Conservation (phyloP, 2,888 invertebrate genomes). For the Cheilosia vulpina region DNA sequence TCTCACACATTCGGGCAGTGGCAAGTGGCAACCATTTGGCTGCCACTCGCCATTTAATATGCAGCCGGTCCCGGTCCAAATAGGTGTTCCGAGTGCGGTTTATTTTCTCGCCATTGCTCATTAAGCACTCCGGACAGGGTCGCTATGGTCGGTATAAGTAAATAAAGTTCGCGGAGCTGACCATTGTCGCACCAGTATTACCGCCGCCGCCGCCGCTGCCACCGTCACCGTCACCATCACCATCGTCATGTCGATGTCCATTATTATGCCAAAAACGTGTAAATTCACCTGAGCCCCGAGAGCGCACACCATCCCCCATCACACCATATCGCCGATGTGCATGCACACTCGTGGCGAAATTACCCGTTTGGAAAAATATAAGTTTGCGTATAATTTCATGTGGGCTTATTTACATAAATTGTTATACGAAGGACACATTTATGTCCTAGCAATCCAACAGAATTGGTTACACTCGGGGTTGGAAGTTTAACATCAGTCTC, state of each 20-base stretch:
- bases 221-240: conserved; percentile 10
- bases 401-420: conserved; percentile 73
- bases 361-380: conserved; percentile 71
- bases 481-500: conserved; percentile 11
- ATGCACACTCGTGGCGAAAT: conserved; percentile 34
- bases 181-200: conserved; percentile 68
- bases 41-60: conserved; percentile 54
- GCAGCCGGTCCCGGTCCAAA: conserved; percentile 69
- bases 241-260: conserved; percentile 70
- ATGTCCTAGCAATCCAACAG: conserved; percentile 37
- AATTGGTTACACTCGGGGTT: conserved; percentile 40
- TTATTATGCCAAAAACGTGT: conserved; percentile 76
- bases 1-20: conserved; percentile 21
- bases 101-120: conserved; percentile 76
- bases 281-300: conserved; percentile 72
- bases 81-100: conserved; percentile 76
- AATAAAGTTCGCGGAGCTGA: conserved; percentile 69
- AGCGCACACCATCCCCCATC: neutral
- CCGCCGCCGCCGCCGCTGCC: conserved; percentile 30
- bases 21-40: conserved; percentile 26
- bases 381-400: conserved; percentile 71
- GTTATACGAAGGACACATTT: conserved; percentile 63
- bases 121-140: conserved; percentile 73
- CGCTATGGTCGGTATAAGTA: conserved; percentile 62
- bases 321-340: conserved; percentile 4